A percentile compares a stretch with the other conserved stretches of the same genome.
Conservation (phyloP, 2,888 invertebrate species). For the Pammene aurita region DNA sequence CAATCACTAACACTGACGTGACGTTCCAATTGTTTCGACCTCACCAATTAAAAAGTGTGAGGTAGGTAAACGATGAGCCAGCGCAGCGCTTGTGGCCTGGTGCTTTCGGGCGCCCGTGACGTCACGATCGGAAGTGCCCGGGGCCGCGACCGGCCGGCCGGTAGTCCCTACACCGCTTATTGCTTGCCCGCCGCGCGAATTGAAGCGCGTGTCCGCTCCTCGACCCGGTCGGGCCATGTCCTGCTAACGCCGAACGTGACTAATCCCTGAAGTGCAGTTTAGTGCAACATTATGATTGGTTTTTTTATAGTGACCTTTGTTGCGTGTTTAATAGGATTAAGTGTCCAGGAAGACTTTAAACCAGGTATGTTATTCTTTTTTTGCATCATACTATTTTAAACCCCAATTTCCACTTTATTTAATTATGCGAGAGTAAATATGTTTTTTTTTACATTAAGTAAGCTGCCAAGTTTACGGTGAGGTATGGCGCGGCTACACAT, state of each 20-base stretch:
- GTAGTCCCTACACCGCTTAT: constrained; percentile 69
- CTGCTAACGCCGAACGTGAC: constrained; percentile 56
- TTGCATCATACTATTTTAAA: not conserved
- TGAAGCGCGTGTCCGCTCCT: constrained; percentile 78
- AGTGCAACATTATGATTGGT: constrained; percentile 34
- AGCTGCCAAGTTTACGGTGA: no score
- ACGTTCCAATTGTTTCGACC: constrained; percentile 77
- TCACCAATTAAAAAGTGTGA: constrained; percentile 81
- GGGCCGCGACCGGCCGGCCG: constrained; percentile 54
- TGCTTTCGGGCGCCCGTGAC: constrained; percentile 56
- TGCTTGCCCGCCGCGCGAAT: constrained; percentile 75
- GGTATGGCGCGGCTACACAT: no score
- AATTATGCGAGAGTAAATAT: no score
- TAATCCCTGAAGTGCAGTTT: constrained; percentile 46
- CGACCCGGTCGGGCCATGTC: constrained; percentile 65
- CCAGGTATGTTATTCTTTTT: constrained; percentile 58
- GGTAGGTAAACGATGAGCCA: constrained; percentile 60
- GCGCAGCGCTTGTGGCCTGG: constrained; percentile 52
- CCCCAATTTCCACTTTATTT: not conserved
- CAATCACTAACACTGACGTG: constrained; percentile 67
- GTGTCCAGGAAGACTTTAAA: constrained; percentile 62
- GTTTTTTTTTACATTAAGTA: not conserved
- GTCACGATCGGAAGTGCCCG: constrained; percentile 70
- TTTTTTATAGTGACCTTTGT: constrained; percentile 16
- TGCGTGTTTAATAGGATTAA: constrained; percentile 42